Base-by-base conservation (phyloP, 2,113 vertebrate species). In the Ctenomys sociabilis region DNA sequence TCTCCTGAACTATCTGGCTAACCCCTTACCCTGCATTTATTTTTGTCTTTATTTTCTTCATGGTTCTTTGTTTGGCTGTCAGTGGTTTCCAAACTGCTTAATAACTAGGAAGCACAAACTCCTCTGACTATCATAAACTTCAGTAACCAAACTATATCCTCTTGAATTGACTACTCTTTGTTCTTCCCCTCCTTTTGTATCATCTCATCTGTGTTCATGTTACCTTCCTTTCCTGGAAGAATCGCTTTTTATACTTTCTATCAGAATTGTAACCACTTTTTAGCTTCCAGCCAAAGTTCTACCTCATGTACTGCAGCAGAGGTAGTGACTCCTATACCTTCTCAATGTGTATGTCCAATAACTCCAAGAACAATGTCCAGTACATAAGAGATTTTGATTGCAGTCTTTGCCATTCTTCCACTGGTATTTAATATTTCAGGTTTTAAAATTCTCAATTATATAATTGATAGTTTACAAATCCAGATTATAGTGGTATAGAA, bases 41-140 rank as follows among this genome's bases (percentile, higher is more conserved):
- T 82, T 52, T 90, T 85, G 14, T 61, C 52, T 57, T 45, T 13
- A 19, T 87, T 92, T 83, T 94, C 45, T 81, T 95, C 40, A 45
- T 17, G 0, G 1, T 64, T 19, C 17, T 88, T 75, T n/a, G 54
- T 63, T 52, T 61, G 77, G 17, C 19, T 43, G 21, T 92, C 52
- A 45, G 12, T 43, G 19, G 7, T 45, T 87, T 54, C 54, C 63
- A 63, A n/a, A 68, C 45, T 75, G 81, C 30, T 10, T 57, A 52
- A 37, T 28, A 35, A 52, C 40, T 40, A 54, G 37, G n/a, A n/a
- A n/a, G 21, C 32, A 43, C 19, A 30, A 40, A 77, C 32, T 91
- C 72, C 40, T 85, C 52, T 81, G n/a, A 40, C n/a, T 59, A 45
- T 66, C 11, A 30, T 7, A 21, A 88, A 59, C 52, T 89, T 82